Evolutionary conservation across 2,888 invertebrate genomes (phyloP), one percentile per base, ranked within the genome.

Genomic region (Cyclophora punctaria): DNA sequence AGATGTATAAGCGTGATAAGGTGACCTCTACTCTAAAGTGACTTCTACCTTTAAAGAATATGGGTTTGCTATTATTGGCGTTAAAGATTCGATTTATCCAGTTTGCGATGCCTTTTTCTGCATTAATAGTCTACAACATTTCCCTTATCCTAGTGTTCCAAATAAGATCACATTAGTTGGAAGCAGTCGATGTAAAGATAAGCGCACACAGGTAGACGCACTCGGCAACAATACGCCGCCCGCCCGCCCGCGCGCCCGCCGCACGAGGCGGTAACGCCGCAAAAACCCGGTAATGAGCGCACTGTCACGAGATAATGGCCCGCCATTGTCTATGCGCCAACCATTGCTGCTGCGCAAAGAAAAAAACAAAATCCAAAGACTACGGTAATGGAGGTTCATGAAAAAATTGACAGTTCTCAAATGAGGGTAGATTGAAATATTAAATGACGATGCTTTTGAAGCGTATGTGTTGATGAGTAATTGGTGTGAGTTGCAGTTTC

Each of bases 211-310:
- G 84, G 83, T 83, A 83, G 80, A 75, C 75, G 75, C 73, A 71
- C 20, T 20, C 20, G 61, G 63, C 69, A 71, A 83, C 83, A 83
- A 81, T 82, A 70, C 76, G 43, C 48, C 54, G 57, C 58, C 66
- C 63, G 20, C 20, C 20, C 20, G 20, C 20, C 20, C 20, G 20
- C 20, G 20, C 20, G 20, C 37, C 37, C 37, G 37, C 37, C 37
- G 4, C 37, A 37, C 37, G 5, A 37, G 4, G 5, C 37, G 5
- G 5, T 4, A 67, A 56, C 71, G 67, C 69, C 63, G 67, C 72
- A 76, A 82, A 83, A 84, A 80, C 73, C 65, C 81, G 83, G 84
- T 86, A 86, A 86, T 84, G 85, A 86, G 85, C 75, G 75, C 77
- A 81, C 78, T 80, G 83, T 78, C 78, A 70, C 63, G 73, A 68